Conservation (phyloP, 2,797 vertebrate species). For the Chelon auratus region DNA sequence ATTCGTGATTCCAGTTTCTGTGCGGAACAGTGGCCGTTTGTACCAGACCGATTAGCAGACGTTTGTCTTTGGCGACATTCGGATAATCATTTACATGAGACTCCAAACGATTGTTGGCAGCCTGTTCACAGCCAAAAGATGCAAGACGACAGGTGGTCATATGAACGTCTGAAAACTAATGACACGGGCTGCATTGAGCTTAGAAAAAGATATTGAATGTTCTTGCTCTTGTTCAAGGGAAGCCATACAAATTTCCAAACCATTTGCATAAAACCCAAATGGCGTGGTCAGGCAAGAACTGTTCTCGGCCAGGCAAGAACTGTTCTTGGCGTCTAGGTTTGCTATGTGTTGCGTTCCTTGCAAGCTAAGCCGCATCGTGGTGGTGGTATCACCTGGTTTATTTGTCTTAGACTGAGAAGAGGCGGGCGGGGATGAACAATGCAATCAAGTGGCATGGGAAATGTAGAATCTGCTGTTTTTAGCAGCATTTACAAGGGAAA, state of each 20-base stretch:
- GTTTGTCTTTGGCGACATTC: neutral
- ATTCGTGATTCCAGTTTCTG: conserved; percentile 15
- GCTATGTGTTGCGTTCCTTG: neutral
- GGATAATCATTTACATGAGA: conserved; percentile 29
- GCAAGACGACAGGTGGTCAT: neutral
- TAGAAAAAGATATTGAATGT: neutral
- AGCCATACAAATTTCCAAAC: conserved; percentile 3
- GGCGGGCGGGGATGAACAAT: too few species aligned
- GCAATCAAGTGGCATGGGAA: conserved; percentile 19
- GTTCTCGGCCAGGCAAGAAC: neutral
- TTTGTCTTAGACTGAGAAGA: neutral
- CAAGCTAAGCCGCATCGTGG: too few species aligned
- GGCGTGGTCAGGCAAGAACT: neutral
- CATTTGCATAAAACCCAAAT: conserved; percentile 14
- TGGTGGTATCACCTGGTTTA: neutral
- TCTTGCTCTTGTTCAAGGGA: neutral
- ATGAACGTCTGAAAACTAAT: neutral
- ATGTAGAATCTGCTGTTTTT: neutral
- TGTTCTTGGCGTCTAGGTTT: neutral
- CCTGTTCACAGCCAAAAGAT: neutral
- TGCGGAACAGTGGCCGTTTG: conserved; percentile 42
- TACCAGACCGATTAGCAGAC: conserved; percentile 30
- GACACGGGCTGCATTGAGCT: neutral
- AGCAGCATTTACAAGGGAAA: neutral
- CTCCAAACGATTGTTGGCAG: neutral